Percentiles rank a stretch among this genome's conserved stretches.
phyloP scores from a whole-genome alignment of 2,113 vertebrate species.

The Cryptotis parvus region DNA sequence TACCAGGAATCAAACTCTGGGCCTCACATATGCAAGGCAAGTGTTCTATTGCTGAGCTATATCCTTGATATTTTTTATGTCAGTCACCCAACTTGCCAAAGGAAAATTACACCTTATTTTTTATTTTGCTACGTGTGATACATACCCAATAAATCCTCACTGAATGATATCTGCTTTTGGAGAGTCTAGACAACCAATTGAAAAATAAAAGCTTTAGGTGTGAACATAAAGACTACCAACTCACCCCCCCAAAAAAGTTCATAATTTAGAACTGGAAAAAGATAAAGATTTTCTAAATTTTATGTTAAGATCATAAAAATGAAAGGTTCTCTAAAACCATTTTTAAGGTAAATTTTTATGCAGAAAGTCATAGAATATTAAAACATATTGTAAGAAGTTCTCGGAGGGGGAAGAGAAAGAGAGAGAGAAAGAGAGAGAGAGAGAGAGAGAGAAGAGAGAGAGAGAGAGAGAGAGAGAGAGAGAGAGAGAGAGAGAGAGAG shows the following conservation, averaged over 20 bases:
- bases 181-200: background rate
- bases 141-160: conserved; percentile 13
- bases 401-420: too few relatives aligned
- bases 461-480: too few relatives aligned
- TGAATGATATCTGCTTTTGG: conserved; percentile 10
- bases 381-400: too few relatives aligned
- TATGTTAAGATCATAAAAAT: conserved; percentile 32
- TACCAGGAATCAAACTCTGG: too few relatives aligned
- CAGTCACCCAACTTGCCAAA: conserved; percentile 22
- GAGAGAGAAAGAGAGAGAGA: too few relatives aligned
- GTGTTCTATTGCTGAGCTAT: too few relatives aligned
- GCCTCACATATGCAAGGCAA: too few relatives aligned
- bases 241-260: background rate
- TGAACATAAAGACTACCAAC: conserved; percentile 15
- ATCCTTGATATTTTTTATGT: conserved; percentile 2
- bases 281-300: background rate
- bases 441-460: too few relatives aligned
- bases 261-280: conserved; percentile 29
- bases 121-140: background rate
- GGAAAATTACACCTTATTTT: background rate
- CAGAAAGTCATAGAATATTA: background rate
- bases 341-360: conserved; percentile 3
- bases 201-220: conserved; percentile 19
- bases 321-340: conserved; percentile 22
- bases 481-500: too few relatives aligned